Evolutionary conservation across 2,113 vertebrate species (phyloP).

Genomic region (Raphicerus campestris): DNA sequence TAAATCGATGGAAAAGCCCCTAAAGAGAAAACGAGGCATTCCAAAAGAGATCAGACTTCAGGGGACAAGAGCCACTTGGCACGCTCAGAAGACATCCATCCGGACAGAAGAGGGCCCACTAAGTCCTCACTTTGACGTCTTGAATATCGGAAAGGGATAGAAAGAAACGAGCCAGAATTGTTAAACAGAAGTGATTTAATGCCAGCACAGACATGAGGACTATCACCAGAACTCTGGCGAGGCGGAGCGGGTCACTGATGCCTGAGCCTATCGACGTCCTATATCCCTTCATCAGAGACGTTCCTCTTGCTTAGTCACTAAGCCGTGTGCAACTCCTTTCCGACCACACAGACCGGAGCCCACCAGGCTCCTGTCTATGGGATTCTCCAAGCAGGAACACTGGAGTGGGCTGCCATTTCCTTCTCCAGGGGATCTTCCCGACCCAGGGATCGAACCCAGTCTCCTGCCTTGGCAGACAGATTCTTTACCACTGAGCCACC

Average conservation of each 20-base stretch:
- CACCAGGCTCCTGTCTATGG: not conserved
- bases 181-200: not conserved
- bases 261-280: accelerated
- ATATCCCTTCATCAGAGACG: not conserved
- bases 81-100: not conserved
- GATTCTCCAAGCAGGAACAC: not conserved
- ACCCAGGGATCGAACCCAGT: not conserved
- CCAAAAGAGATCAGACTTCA: not conserved
- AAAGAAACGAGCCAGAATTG: not conserved
- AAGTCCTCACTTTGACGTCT: not conserved
- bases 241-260: not conserved
- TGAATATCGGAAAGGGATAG: not conserved
- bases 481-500: not conserved
- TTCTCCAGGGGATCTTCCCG: not conserved
- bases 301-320: not conserved
- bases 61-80: not conserved
- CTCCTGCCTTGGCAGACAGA: not conserved
- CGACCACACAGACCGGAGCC: not conserved
- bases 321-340: not conserved
- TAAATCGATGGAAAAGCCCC: not conserved
- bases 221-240: not conserved
- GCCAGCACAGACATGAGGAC: not conserved
- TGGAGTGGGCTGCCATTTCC: not conserved
- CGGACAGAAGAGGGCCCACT: not conserved
- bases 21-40: not conserved